Base-by-base conservation (phyloP, 1,140 invertebrate species). In the Tachypleus tridentatus region DNA sequence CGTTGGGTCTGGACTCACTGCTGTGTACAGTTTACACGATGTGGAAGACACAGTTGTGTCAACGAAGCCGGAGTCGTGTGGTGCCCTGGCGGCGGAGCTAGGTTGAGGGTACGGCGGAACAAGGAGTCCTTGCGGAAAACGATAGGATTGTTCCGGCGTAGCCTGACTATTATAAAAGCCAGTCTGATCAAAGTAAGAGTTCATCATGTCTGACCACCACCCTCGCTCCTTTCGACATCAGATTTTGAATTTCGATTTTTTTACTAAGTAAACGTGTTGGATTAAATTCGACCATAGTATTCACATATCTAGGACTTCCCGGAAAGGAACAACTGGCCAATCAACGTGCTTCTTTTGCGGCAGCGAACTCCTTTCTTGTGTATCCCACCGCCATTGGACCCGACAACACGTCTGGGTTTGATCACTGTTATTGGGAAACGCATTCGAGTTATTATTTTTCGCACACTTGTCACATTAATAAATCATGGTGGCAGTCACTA, bases 121-220 rank as follows among this genome's bases (percentile, higher is more conserved):
- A 7, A 73, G 65, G 67, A 93, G 78, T 54, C 89, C 88, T 61
- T 93, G 79, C 5, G 90, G 89, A 65, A 78, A 79, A 71, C 90
- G 82, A 78, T 93, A 89, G 59, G 73, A 86, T 83, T 76, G 76
- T 56, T 78, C 76, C 52, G 74, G 76, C 47, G 53, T 66, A 81
- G 84, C 56, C 80, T 91, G 90, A 71, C 87, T 84, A 65, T 89
- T 89, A 80, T 93, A 93, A 82, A 93, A 93, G 77, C 90, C 89
- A 60, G 56, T 86, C 81, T 93, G 91, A 80, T 93, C 91, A 78
- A 93, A 95, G 79, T 93, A 94, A 74, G 90, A 92, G 85, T 93
- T 93, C 91, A 93, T 94, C 80, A 80, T 78, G 66, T 60, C 64
- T 64, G 67, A 71, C 67, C 69, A 63, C 66, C 68, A 71, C 70